Base-by-base conservation (phyloP, 2,113 vertebrate species). In the Lagopus leucura region DNA sequence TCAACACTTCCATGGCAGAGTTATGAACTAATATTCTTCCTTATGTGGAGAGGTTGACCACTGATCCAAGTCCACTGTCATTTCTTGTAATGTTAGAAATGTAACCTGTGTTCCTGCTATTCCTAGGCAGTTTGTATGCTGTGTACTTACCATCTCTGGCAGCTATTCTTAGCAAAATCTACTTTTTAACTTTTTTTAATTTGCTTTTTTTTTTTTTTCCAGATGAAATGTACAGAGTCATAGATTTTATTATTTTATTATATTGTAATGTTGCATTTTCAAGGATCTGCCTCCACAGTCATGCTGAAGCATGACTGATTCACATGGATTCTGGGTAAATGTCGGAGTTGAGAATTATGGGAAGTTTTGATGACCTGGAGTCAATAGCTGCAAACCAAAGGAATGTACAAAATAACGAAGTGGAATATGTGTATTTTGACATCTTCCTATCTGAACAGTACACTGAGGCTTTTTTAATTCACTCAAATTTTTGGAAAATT, bases 331-430 rank as follows among this genome's bases (percentile, higher is more conserved):
- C 48, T 38, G 43, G 65, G n/a, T n/a, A 70, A 61, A 12, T 61
- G 57, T 61, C 67, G 47, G 43, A 91, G 48, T 65, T 16, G 3
- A 43, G 66, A 90, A 24, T 69, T 58, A 81, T 75, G 88, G 88
- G 83, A 94, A 83, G 77, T 91, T 80, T 88, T 57, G 80, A 61
- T 11, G 40, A 92, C 88, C 70, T 65, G 83, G 69, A 61, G 84
- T 92, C 90, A 69, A 78, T 88, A 95, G 52, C 63, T 86, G 86
- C 70, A 84, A 78, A 75, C 47, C 2, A 4, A 69, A 47, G 73
- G 65, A 60, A 89, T 65, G 70, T 3, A 1, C 80, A 61, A 65
- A 38, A 57, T 73, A 6, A 50, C 66, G 36, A 24, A 79, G 63
- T 57, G 66, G 82, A 82, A 78, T 94, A 13, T 54, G 60, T 67